Conservation (phyloP, 2,888 invertebrate genomes). For the Eupithecia exiguata region DNA sequence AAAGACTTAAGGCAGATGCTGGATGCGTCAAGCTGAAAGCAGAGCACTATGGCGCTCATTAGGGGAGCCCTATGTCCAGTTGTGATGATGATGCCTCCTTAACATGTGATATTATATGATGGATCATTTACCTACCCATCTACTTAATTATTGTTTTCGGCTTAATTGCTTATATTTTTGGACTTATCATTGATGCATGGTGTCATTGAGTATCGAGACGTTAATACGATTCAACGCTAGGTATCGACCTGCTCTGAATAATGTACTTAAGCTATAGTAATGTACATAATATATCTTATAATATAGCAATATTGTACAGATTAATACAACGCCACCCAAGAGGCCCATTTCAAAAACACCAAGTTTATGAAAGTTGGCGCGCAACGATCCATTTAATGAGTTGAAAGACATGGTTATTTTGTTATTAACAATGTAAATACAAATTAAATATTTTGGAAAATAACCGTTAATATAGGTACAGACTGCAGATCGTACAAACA, state of each 20-base stretch:
- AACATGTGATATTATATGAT: too few species aligned
- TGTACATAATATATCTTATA: too few species aligned
- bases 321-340: slow-evolving; percentile 28
- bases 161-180: too few species aligned
- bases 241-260: neutral
- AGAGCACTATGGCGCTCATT: too few species aligned
- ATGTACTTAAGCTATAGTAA: neutral
- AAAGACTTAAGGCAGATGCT: too few species aligned
- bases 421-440: neutral
- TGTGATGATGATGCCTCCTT: too few species aligned
- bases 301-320: neutral
- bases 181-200: neutral
- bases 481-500: too few species aligned
- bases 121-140: too few species aligned
- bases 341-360: slow-evolving; percentile 35
- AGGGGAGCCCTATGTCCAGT: too few species aligned
- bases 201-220: neutral
- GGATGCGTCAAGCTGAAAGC: too few species aligned
- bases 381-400: slow-evolving; percentile 43
- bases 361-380: slow-evolving; percentile 38
- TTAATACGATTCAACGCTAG: neutral
- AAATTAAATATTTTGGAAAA: neutral
- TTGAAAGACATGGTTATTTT: slow-evolving; percentile 18
- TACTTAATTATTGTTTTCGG: too few species aligned
- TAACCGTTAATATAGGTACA: too few species aligned